Conservation (phyloP, 2,888 invertebrate genomes). For the Perithous albicinctus region DNA sequence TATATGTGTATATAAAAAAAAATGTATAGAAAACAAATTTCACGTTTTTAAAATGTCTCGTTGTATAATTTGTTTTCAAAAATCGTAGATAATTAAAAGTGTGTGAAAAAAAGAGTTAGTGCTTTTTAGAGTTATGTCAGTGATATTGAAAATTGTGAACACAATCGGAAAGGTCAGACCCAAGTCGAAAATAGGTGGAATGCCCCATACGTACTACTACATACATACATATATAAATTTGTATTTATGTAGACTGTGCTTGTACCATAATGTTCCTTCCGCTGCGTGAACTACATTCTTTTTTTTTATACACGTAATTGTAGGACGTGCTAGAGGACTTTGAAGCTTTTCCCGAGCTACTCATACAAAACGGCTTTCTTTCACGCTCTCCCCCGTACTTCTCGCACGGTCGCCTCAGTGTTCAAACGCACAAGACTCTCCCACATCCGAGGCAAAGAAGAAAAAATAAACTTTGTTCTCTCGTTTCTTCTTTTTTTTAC, state of each 20-base stretch:
- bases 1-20: too few relatives aligned
- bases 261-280: constrained; percentile 9
- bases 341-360: constrained; percentile 47
- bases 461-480: constrained; percentile 46
- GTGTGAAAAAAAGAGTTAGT: too few relatives aligned
- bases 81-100: too few relatives aligned
- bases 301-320: constrained; percentile 51
- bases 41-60: too few relatives aligned
- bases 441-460: neutral
- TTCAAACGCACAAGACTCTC: constrained; percentile 6
- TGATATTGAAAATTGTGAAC: too few relatives aligned
- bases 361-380: constrained; percentile 48
- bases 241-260: neutral
- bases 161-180: too few relatives aligned
- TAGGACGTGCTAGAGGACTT: constrained; percentile 59
- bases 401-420: neutral
- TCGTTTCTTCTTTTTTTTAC: constrained; percentile 44
- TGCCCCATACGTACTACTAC: too few relatives aligned
- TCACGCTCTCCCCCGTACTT: constrained; percentile 50
- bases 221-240: neutral
- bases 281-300: constrained; percentile 33
- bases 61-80: too few relatives aligned
- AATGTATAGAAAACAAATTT: too few relatives aligned
- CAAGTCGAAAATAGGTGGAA: too few relatives aligned
- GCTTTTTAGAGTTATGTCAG: too few relatives aligned